Base-by-base conservation (phyloP, 2,888 invertebrate species). In the Drosophila fulvimacula region DNA sequence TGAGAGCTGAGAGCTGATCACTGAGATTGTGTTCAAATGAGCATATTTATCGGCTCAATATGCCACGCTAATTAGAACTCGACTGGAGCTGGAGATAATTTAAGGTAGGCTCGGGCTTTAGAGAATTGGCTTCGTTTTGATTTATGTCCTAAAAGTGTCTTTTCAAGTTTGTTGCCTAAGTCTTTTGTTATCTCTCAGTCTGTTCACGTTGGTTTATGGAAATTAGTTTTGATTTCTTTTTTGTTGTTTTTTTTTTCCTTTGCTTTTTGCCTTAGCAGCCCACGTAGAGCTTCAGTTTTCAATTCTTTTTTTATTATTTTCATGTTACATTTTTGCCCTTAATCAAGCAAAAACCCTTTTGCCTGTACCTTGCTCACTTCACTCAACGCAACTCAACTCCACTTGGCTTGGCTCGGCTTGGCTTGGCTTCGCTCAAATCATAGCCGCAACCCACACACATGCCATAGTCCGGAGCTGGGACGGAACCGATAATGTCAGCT, bases 321-420 rank as follows among this genome's bases (percentile, higher is more conserved):
- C 38, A 57, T 69, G 66, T 66, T 58, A 46, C 58, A 60, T 63
- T 71, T 74, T 78, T 79, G 85, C 85, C 82, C 85, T 79, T 85
- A 82, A 83, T 82, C 81, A 85, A 85, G 82, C 71, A 76, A 64
- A 68, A 81, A 82, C 77, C 81, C 81, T 78, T 79, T 76, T 79
- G 72, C 67, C 70, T 71, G 65, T 65, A 27, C 49, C 67, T 65
- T 46, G 55, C 42, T 69, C 73, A 73, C 78, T 79, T 69, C 74
- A 75, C 56, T 71, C 76, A 71, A 64, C 64, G 69, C 70, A 63
- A 66, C 63, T 68, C 72, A 61, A 41, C 63, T 36, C 17, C 11
- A 38, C 34, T 34, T 2, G 44, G 9, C 41, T 42, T 27, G 71
- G 60, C 36, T 11, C 10, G 48, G 30, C 46, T 34, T 49, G 48